These are phyloP conservation scores for Cryptocheilus praepositus DNA, from an alignment of 2,888 invertebrate species.

Conservation along the genomic window DNA sequence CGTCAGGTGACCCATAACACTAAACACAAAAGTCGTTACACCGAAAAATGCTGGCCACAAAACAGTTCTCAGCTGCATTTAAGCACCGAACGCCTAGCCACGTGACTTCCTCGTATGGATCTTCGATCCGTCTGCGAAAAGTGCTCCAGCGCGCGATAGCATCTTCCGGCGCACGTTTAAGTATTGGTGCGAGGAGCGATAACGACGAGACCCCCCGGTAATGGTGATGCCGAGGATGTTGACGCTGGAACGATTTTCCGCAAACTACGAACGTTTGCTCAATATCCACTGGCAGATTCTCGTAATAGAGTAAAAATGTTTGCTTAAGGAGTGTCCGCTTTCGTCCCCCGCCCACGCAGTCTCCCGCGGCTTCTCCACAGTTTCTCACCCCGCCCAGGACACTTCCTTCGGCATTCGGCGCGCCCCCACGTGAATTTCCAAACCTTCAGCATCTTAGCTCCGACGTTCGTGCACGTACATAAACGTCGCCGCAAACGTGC, in stretches of 20 bases:
- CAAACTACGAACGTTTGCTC: constrained; percentile 62
- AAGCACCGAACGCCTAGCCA: too few species aligned
- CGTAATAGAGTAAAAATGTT: constrained; percentile 72
- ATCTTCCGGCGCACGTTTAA: too few species aligned
- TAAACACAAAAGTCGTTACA: too few species aligned
- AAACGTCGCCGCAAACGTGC: background rate
- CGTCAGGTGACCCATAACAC: too few species aligned
- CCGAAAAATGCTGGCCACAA: too few species aligned
- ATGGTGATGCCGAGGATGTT: background rate
- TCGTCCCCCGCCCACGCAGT: constrained; percentile 20
- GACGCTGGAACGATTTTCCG: constrained; percentile 51
- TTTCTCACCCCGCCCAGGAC: constrained; percentile 17
- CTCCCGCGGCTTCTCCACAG: constrained; percentile 17
- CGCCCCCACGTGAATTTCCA: constrained; percentile 17
- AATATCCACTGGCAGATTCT: constrained; percentile 67
- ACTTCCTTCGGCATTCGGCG: background rate
- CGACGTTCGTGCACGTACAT: constrained; percentile 1
- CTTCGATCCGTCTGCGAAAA: constrained; percentile 1
- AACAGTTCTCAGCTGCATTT: too few species aligned
- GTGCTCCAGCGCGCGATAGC: background rate
- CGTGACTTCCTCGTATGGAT: too few species aligned
- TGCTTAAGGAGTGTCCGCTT: constrained; percentile 58
- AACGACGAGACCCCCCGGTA: too few species aligned
- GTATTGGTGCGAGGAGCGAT: too few species aligned
- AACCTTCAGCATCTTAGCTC: constrained; percentile 29